Percentiles rank a stretch among this genome's conserved stretches.
Evolutionary conservation across 2,797 vertebrate genomes (phyloP).

Genomic region (Bradypodion ventrale): DNA sequence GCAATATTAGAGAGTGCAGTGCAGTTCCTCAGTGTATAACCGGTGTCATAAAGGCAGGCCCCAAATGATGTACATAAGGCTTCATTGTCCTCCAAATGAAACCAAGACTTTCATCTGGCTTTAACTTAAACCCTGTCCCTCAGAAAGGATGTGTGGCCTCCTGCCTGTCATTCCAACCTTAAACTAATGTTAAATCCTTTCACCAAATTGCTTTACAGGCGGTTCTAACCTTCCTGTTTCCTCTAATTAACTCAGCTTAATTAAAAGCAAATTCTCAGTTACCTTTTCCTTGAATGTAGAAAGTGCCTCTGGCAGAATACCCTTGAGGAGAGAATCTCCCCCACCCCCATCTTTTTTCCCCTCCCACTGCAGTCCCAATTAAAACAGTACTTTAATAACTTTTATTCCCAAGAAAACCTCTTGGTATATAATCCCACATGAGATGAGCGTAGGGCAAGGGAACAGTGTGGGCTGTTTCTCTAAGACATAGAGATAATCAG

Average conservation of each 20-base stretch:
- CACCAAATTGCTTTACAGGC: slow-evolving; percentile 58
- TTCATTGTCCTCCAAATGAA: not conserved
- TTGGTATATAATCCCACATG: slow-evolving; percentile 1
- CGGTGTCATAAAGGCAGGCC: not conserved
- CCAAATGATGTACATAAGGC: not conserved
- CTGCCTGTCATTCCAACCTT: slow-evolving; percentile 44
- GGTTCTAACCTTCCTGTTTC: slow-evolving; percentile 55
- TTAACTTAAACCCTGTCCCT: slow-evolving; percentile 35
- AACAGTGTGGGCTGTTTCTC: not conserved
- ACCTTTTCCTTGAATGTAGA: slow-evolving; percentile 39
- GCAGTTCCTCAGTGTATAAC: not conserved
- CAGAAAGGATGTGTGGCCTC: slow-evolving; percentile 32
- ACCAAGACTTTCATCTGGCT: slow-evolving; percentile 19
- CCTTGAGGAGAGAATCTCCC: slow-evolving; percentile 44
- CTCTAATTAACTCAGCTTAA: slow-evolving; percentile 64
- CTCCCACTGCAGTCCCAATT: slow-evolving; percentile 45
- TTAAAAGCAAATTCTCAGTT: slow-evolving; percentile 63
- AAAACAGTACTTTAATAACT: slow-evolving; percentile 42
- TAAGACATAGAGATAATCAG: not conserved
- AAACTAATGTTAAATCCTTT: slow-evolving; percentile 53
- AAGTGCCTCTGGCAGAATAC: slow-evolving; percentile 37
- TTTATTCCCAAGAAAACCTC: not conserved
- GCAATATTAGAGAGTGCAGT: not conserved
- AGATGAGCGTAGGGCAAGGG: not conserved
- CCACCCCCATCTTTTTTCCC: too few species aligned